Evolutionary conservation across 2,888 invertebrate species (phyloP).

Genomic region (Ceraclea dissimilis): DNA sequence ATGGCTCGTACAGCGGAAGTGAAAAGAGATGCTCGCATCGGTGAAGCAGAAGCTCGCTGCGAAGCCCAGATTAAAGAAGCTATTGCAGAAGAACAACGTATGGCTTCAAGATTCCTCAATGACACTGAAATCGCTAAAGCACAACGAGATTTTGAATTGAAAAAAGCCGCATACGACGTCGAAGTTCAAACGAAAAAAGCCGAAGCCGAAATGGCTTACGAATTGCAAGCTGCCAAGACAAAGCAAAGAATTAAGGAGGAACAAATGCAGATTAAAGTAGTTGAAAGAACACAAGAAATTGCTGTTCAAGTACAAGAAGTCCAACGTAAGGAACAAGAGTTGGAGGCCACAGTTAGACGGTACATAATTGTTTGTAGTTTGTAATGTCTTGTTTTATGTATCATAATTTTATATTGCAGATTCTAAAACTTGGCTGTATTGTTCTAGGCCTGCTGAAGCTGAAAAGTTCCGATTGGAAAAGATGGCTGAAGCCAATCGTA

Average conservation of each 20-base stretch:
- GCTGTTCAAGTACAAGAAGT: slow-evolving; percentile 96
- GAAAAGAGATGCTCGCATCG: slow-evolving; percentile 91
- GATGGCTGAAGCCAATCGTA: slow-evolving; percentile 86
- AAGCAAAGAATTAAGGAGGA: slow-evolving; percentile 94
- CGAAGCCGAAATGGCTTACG: slow-evolving; percentile 90
- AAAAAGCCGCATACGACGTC: slow-evolving; percentile 94
- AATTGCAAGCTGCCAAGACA: slow-evolving; percentile 90
- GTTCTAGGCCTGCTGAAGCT: slow-evolving; percentile 80
- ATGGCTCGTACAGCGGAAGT: slow-evolving; percentile 94
- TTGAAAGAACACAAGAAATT: slow-evolving; percentile 89
- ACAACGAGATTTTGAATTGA: slow-evolving; percentile 91
- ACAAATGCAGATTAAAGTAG: slow-evolving; percentile 92
- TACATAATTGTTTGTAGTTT: slow-evolving; percentile 23
- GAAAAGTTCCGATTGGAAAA: slow-evolving; percentile 88
- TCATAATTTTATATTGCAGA: not conserved
- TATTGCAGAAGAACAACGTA: slow-evolving; percentile 91
- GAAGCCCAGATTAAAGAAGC: slow-evolving; percentile 93
- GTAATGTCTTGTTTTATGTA: not conserved
- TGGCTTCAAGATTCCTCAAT: slow-evolving; percentile 89
- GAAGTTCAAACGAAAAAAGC: slow-evolving; percentile 94
- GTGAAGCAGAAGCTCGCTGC: slow-evolving; percentile 91
- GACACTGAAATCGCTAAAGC: slow-evolving; percentile 97
- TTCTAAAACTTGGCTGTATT: too few relatives aligned
- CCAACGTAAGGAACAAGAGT: slow-evolving; percentile 79
- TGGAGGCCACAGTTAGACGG: slow-evolving; percentile 84